Conservation (phyloP, 2,888 invertebrate species). For the Agonopterix alstromeriana region DNA sequence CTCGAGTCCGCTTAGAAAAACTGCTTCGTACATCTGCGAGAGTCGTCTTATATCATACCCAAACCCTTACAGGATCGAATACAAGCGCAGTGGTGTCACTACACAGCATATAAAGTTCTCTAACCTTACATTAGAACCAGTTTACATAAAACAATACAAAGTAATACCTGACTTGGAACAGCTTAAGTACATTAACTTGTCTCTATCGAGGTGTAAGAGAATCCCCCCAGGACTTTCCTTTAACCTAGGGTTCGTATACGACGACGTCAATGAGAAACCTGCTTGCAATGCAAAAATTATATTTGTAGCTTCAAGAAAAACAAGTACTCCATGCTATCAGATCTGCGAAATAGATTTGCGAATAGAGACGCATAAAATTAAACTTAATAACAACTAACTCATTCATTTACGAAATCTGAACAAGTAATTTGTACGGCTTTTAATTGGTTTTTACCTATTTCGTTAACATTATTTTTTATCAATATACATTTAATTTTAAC, state of each 20-base stretch:
- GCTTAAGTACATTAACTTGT: conserved; percentile 53
- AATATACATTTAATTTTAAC: too few species aligned
- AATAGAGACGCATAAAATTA: conserved; percentile 41
- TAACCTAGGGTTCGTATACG: conserved; percentile 51
- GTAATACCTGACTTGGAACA: conserved; percentile 55
- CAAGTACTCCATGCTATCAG: conserved; percentile 61
- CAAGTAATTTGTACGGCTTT: too few species aligned
- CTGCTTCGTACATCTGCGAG: conserved; percentile 60
- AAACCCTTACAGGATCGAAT: conserved; percentile 44
- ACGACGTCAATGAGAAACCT: conserved; percentile 51
- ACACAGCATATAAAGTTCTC: conserved; percentile 52
- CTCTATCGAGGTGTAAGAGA: conserved; percentile 47
- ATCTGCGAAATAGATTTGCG: conserved; percentile 58
- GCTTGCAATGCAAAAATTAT: conserved; percentile 48
- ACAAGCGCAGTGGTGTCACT: conserved; percentile 45
- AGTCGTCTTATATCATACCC: conserved; percentile 52
- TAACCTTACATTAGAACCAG: conserved; percentile 54
- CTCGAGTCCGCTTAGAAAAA: conserved; percentile 54
- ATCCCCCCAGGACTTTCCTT: conserved; percentile 61
- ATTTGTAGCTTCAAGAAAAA: conserved; percentile 59
- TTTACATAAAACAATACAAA: conserved; percentile 58
- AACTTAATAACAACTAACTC: conserved; percentile 9
- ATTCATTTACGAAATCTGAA: too few species aligned
- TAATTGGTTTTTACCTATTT: too few species aligned
- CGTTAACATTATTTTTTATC: too few species aligned